phyloP scores from a whole-genome alignment of 1,140 invertebrate genomes.

The Limonius californicus region DNA sequence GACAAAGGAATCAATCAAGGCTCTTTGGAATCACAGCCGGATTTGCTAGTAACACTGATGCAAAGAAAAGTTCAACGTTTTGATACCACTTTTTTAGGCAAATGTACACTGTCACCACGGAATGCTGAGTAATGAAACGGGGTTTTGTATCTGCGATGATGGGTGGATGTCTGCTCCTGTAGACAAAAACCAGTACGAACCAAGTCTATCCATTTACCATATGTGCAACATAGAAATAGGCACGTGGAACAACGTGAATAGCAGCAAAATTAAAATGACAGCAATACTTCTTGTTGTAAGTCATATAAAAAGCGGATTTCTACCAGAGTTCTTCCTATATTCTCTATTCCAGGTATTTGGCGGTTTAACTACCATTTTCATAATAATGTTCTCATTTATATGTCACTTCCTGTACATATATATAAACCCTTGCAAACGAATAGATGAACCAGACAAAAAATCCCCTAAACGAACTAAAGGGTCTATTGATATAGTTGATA shows the following conservation, averaged over 20 bases:
- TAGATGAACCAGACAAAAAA: too few species aligned
- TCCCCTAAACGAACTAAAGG: too few species aligned
- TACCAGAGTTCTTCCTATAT: too few species aligned
- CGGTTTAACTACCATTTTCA: not conserved
- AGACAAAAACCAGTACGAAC: slow-evolving; percentile 24
- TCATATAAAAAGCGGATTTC: not conserved
- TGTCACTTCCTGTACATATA: not conserved
- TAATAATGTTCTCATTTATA: not conserved
- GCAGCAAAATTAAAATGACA: slow-evolving; percentile 6
- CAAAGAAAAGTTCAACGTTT: not conserved
- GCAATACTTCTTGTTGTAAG: slow-evolving; percentile 16
- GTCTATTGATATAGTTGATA: too few species aligned
- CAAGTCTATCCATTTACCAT: slow-evolving; percentile 34
- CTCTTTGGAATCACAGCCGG: not conserved
- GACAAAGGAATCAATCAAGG: not conserved
- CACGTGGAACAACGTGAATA: slow-evolving; percentile 28
- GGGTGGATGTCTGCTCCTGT: slow-evolving; percentile 37
- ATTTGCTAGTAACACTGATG: too few species aligned
- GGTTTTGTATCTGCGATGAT: slow-evolving; percentile 34
- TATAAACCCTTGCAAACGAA: not conserved
- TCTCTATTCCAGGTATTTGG: not conserved
- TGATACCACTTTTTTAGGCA: not conserved
- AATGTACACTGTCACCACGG: slow-evolving; percentile 40
- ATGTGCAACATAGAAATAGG: slow-evolving; percentile 40
- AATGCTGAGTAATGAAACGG: slow-evolving; percentile 29